Evolutionary conservation across 1,140 invertebrate species (phyloP).

Genomic region (Samia ricini): DNA sequence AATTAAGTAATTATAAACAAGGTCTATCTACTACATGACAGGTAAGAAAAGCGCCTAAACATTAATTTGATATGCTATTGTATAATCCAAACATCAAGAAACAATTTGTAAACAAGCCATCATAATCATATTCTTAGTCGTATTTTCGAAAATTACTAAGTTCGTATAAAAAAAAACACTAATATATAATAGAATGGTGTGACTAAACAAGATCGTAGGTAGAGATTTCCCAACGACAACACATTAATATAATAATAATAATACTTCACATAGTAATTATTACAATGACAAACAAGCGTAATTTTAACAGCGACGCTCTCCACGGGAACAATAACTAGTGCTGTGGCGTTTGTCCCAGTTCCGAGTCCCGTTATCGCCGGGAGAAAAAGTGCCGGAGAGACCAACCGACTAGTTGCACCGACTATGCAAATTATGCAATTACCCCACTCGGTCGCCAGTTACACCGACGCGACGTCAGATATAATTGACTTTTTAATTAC

Average conservation of each 20-base stretch:
- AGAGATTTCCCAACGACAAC: background rate
- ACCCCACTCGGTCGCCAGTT: conserved; percentile 6
- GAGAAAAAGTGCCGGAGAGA: conserved; percentile 52
- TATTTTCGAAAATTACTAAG: no score
- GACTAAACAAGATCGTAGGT: background rate
- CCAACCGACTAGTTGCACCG: conserved; percentile 31
- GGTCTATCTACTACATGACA: no score
- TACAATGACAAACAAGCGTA: background rate
- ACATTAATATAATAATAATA: background rate
- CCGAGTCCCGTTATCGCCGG: conserved; percentile 55
- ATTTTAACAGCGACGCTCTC: background rate
- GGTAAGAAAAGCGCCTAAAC: no score
- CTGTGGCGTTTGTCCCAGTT: conserved; percentile 43
- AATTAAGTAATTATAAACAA: no score
- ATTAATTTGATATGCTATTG: no score
- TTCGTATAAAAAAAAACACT: no score
- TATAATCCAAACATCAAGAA: no score
- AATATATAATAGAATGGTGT: background rate
- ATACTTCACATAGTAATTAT: background rate
- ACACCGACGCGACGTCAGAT: background rate
- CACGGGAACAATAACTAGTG: conserved; percentile 26
- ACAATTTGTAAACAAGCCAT: no score
- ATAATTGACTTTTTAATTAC: conserved; percentile 7
- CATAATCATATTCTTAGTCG: no score
- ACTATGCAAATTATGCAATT: conserved; percentile 72